Conservation (phyloP, 2,888 invertebrate species). For the Lochmaea capreae region DNA sequence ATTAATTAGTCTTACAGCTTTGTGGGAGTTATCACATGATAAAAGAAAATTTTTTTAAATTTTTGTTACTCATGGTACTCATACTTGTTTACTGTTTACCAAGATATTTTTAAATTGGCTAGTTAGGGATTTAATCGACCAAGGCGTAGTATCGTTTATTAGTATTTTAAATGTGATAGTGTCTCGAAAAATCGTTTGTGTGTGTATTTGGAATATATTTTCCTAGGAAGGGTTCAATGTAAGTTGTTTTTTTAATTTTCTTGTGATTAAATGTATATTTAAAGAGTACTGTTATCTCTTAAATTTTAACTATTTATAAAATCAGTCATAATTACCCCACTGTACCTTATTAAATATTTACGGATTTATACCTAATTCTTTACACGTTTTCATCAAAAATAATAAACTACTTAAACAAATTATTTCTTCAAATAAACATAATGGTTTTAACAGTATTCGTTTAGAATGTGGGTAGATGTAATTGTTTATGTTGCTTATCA, state of each 20-base stretch:
- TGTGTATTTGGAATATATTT: background rate
- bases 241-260: no score
- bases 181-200: background rate
- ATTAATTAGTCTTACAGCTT: background rate
- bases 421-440: background rate
- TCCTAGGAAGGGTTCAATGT: no score
- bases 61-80: background rate
- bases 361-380: no score
- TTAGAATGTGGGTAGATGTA: background rate
- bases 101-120: constrained; percentile 6
- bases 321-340: no score
- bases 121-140: background rate
- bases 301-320: no score
- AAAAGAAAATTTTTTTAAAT: no score
- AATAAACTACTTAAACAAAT: background rate
- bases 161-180: background rate
- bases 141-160: background rate
- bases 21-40: background rate
- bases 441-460: background rate
- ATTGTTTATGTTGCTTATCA: background rate
- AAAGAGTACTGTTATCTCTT: no score
- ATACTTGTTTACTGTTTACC: constrained; percentile 8
- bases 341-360: no score
- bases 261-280: no score
- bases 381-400: no score